Percentiles rank a stretch among this genome's conserved stretches.
Conservation (phyloP, 2,888 invertebrate genomes). For the Phyto melanocephala region DNA sequence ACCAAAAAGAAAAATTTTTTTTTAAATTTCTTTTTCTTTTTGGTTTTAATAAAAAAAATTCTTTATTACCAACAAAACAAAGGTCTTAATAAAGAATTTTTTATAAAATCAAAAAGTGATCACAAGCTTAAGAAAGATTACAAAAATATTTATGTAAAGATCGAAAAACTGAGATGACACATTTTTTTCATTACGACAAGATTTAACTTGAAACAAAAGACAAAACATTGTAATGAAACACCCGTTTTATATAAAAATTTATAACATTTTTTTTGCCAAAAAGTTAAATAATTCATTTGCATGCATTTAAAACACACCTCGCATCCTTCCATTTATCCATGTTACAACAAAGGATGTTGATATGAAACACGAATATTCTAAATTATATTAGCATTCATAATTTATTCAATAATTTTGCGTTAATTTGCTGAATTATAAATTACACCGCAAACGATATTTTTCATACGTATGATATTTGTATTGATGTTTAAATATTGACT, state of each 20-base stretch:
- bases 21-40: too few relatives aligned
- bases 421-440: constrained; percentile 53
- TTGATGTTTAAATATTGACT: constrained; percentile 53
- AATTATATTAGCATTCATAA: constrained; percentile 45
- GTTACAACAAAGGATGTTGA: constrained; percentile 1
- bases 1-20: too few relatives aligned
- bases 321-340: background rate
- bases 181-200: too few relatives aligned
- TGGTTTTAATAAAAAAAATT: too few relatives aligned
- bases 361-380: constrained; percentile 14
- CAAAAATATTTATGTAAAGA: too few relatives aligned
- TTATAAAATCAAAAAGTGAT: too few relatives aligned
- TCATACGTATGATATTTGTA: background rate
- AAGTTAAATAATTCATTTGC: constrained; percentile 3
- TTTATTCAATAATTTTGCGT: constrained; percentile 45
- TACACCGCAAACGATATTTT: constrained; percentile 34
- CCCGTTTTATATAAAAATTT: background rate
- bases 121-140: too few relatives aligned
- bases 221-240: too few relatives aligned
- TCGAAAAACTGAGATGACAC: too few relatives aligned
- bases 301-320: background rate
- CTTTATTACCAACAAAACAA: too few relatives aligned
- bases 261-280: background rate
- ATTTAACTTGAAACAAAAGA: too few relatives aligned
- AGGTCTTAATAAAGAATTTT: too few relatives aligned